phyloP scores from a whole-genome alignment of 53 echinoderm and acorn worm species.

The Patiria pectinifera region DNA sequence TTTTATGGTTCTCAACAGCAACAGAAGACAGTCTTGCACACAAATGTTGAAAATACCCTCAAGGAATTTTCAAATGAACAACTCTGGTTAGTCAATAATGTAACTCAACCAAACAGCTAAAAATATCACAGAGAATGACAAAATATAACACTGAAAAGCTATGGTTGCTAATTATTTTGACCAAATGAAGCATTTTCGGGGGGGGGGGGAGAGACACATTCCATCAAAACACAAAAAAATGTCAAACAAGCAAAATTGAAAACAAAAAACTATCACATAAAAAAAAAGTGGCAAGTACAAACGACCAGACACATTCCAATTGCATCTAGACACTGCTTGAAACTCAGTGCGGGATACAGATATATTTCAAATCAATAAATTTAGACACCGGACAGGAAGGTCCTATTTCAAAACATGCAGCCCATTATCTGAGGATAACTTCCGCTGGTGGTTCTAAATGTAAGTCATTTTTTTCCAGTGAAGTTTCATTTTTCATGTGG shows the following conservation, averaged over 20 bases:
- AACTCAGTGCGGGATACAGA: not conserved
- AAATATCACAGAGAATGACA: too few species aligned
- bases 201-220: not conserved
- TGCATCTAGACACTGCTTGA: not conserved
- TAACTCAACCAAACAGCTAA: too few species aligned
- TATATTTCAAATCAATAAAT: not conserved
- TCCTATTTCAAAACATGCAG: not conserved
- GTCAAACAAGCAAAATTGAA: not conserved
- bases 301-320: not conserved
- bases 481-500: not conserved
- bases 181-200: too few species aligned
- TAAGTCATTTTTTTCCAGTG: not conserved
- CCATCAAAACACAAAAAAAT: not conserved
- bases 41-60: too few species aligned
- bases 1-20: too few species aligned
- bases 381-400: not conserved
- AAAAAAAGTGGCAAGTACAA: not conserved
- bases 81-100: too few species aligned
- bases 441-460: not conserved
- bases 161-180: too few species aligned
- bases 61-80: too few species aligned
- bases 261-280: not conserved
- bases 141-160: too few species aligned
- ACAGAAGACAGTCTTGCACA: too few species aligned
- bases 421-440: not conserved